Percentiles rank a stretch among this genome's conserved stretches.
phyloP scores from a whole-genome alignment of 2,888 invertebrate genomes.

The Julus scanicus region DNA sequence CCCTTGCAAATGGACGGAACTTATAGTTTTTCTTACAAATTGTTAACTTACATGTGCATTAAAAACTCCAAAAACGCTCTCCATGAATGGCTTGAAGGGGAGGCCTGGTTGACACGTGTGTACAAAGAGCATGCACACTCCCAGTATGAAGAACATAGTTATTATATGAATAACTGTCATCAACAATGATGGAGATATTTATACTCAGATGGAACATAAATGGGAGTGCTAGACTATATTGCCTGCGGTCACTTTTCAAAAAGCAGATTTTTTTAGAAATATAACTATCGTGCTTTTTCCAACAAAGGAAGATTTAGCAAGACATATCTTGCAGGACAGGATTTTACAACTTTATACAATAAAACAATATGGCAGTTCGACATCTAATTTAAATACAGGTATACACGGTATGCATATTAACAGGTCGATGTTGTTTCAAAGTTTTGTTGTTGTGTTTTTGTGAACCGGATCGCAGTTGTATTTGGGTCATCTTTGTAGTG shows the following conservation, averaged over 20 bases:
- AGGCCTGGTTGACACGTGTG: constrained; percentile 10
- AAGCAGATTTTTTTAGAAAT: constrained; percentile 18
- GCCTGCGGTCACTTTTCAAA: constrained; percentile 26
- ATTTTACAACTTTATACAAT: neutral
- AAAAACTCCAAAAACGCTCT: constrained; percentile 10
- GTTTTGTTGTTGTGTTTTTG: too few relatives aligned
- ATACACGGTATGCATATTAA: too few relatives aligned
- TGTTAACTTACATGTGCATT: neutral
- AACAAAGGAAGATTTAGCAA: neutral
- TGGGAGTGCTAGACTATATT: constrained; percentile 4
- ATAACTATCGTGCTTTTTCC: neutral
- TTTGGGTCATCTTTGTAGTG: too few relatives aligned
- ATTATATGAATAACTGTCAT: constrained; percentile 33
- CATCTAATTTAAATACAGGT: too few relatives aligned
- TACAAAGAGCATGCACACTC: neutral
- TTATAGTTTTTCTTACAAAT: constrained; percentile 10
- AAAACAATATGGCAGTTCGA: neutral
- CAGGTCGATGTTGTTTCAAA: too few relatives aligned
- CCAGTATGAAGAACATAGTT: neutral
- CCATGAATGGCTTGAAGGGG: constrained; percentile 13
- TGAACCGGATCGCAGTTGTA: too few relatives aligned
- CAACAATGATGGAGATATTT: constrained; percentile 28
- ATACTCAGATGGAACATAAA: neutral
- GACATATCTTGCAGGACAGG: neutral
- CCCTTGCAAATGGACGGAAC: neutral